Evolutionary conservation across 2,113 vertebrate species (phyloP).

Genomic region (Rhadina sibilatrix): DNA sequence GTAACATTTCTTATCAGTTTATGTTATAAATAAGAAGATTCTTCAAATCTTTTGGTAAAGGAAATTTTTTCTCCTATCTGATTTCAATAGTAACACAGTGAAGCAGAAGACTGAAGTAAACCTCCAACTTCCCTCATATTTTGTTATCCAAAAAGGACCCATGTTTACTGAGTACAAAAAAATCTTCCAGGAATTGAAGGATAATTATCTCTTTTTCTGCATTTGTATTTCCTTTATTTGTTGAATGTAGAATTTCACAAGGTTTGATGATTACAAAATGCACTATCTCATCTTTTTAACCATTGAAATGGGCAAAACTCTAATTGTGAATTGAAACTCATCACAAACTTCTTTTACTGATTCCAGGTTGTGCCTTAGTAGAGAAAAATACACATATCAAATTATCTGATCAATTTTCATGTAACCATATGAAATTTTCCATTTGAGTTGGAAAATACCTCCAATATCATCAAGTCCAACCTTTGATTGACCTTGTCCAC

Average conservation of each 20-base stretch:
- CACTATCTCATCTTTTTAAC: neutral
- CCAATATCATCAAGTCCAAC: neutral
- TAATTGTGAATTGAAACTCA: neutral
- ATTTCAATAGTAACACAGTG: neutral
- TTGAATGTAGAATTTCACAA: neutral
- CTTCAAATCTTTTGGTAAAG: neutral
- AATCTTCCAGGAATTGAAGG: neutral
- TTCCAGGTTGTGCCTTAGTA: neutral
- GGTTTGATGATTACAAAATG: neutral
- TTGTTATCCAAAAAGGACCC: neutral
- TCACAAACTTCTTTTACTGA: neutral
- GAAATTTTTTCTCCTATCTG: neutral
- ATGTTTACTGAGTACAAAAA: neutral
- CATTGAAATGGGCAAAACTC: neutral
- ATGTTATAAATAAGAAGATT: neutral
- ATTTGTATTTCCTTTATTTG: neutral
- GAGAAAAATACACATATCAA: neutral
- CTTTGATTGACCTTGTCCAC: neutral
- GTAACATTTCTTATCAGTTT: neutral
- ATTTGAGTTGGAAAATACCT: neutral
- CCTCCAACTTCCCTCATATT: neutral
- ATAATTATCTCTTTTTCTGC: neutral
- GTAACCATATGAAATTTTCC: neutral
- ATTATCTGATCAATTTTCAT: neutral
- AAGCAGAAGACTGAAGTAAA: neutral